Evolutionary conservation across 2,113 vertebrate genomes (phyloP).

Genomic region (Mormoops blainvillei): DNA sequence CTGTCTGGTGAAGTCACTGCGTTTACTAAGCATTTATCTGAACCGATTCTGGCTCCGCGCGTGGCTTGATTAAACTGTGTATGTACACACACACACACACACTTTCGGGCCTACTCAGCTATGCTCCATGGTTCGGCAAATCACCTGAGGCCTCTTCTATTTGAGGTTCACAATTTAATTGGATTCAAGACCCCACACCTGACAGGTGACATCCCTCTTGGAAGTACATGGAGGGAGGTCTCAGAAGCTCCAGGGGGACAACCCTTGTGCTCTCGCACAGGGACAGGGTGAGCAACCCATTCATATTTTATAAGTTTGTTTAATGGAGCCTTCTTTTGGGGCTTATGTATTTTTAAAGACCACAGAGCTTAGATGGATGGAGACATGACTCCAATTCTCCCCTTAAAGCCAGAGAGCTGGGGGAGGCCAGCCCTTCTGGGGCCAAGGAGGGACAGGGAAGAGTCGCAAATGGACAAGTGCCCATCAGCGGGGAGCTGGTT

Average conservation of each 20-base stretch:
- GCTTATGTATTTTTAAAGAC: slow-evolving; percentile 75
- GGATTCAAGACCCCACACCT: not conserved
- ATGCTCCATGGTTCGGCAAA: not conserved
- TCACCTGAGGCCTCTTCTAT: not conserved
- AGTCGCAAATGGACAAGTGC: not conserved
- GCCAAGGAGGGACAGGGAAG: not conserved
- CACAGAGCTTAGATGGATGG: slow-evolving; percentile 45
- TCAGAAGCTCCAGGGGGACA: not conserved
- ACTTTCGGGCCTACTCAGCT: too few relatives aligned
- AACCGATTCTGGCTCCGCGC: not conserved
- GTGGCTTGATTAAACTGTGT: not conserved
- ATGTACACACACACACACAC: too few relatives aligned
- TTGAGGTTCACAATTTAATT: not conserved
- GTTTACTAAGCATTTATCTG: not conserved
- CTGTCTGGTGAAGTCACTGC: not conserved
- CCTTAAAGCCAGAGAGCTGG: not conserved
- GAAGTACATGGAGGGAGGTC: not conserved
- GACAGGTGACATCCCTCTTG: not conserved
- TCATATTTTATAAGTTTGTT: slow-evolving; percentile 75
- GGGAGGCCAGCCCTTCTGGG: slow-evolving; percentile 36
- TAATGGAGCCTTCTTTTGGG: slow-evolving; percentile 68
- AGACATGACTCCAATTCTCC: not conserved
- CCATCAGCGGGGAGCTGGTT: not conserved
- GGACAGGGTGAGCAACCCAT: slow-evolving; percentile 40
- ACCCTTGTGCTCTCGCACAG: not conserved